Conservation (phyloP, 1,140 invertebrate genomes). For the Pseudomyrmex concolor region DNA sequence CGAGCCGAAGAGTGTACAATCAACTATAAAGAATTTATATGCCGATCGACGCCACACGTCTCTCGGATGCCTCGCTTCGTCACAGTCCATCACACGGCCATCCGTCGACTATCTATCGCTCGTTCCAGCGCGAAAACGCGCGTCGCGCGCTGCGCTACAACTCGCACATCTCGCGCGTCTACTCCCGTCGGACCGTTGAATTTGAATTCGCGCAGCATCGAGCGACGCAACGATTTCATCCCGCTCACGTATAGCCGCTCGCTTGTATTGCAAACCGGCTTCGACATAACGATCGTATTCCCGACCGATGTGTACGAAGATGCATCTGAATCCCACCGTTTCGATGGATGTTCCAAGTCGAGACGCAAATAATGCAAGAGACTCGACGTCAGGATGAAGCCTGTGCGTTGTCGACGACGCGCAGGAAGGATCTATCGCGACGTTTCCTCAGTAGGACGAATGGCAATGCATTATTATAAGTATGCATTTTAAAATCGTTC, state of each 20-base stretch:
- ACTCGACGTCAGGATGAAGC: too few relatives aligned
- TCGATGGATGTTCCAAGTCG: constrained; percentile 20
- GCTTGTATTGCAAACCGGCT: constrained; percentile 58
- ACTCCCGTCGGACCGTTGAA: constrained; percentile 41
- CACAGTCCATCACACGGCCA: not conserved
- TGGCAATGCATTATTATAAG: constrained; percentile 61
- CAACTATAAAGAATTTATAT: constrained; percentile 43
- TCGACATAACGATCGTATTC: constrained; percentile 70
- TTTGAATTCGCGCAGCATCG: constrained; percentile 60
- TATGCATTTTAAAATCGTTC: constrained; percentile 64
- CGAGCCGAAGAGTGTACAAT: not conserved
- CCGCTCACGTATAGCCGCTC: constrained; percentile 62
- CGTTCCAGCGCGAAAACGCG: not conserved
- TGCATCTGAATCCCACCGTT: constrained; percentile 50
- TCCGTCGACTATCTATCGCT: constrained; percentile 11
- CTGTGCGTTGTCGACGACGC: not conserved
- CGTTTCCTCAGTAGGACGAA: constrained; percentile 62
- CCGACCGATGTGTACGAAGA: constrained; percentile 65
- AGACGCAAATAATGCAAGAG: too few relatives aligned
- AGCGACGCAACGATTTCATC: constrained; percentile 57
- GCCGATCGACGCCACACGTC: not conserved
- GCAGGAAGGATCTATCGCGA: constrained; percentile 1
- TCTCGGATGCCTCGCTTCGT: not conserved
- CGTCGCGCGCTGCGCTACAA: not conserved
- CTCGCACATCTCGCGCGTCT: not conserved